Conservation (phyloP, 2,797 vertebrate genomes). For the Toxotes lorentzi region DNA sequence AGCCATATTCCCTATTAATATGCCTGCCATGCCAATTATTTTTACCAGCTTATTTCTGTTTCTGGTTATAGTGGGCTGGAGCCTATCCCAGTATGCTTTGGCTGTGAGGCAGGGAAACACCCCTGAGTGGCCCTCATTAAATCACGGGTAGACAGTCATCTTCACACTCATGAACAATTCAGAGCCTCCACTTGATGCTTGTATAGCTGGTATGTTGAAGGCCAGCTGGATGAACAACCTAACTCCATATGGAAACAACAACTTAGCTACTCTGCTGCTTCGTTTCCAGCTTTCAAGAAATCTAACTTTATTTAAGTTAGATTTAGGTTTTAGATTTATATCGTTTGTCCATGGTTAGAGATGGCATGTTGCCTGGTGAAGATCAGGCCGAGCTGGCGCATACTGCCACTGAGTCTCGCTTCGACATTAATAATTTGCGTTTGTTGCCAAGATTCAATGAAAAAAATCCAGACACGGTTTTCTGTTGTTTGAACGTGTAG, state of each 20-base stretch:
- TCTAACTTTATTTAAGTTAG: too few species aligned
- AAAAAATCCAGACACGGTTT: too few species aligned
- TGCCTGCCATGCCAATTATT: background rate
- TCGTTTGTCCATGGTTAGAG: too few species aligned
- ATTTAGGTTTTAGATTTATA: too few species aligned
- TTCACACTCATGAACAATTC: conserved; percentile 39
- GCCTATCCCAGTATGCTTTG: conserved; percentile 27
- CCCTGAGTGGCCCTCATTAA: background rate
- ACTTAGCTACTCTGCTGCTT: background rate
- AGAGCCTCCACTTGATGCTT: conserved; percentile 25
- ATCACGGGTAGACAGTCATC: conserved; percentile 17
- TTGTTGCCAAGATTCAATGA: too few species aligned
- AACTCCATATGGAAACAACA: background rate
- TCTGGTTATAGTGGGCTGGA: conserved; percentile 8
- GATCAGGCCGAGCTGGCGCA: too few species aligned
- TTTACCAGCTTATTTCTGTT: conserved; percentile 5
- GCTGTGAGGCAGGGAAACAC: conserved; percentile 21
- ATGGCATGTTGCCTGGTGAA: too few species aligned
- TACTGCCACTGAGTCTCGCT: too few species aligned
- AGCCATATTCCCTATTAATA: background rate
- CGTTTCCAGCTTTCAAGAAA: background rate
- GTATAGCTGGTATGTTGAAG: background rate
- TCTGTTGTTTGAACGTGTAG: too few species aligned
- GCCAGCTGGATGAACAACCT: background rate
- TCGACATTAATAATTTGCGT: too few species aligned